These are phyloP conservation scores for Cyprinella venusta DNA, from an alignment of 2,797 vertebrate species.

Conservation along the genomic window DNA sequence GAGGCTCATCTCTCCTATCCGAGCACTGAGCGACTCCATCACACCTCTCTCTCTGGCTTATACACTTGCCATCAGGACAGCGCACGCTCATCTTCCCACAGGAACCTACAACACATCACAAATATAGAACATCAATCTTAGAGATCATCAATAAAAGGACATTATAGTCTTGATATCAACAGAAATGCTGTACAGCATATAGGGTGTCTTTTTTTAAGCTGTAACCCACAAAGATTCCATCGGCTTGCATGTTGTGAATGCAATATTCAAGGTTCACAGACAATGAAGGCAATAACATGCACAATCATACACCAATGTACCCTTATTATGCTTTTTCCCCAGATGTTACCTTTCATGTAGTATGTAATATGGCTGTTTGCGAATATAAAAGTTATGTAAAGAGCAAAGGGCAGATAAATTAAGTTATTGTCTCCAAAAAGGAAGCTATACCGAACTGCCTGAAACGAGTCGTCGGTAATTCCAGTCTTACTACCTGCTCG, in stretches of 20 bases:
- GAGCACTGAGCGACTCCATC: slow-evolving; percentile 79
- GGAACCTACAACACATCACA: slow-evolving; percentile 54
- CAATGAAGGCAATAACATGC: neutral
- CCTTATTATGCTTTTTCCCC: neutral
- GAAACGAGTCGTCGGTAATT: no score
- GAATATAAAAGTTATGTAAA: no score
- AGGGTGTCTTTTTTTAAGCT: neutral
- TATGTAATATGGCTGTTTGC: neutral
- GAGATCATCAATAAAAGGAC: neutral
- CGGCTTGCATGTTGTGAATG: neutral
- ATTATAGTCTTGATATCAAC: neutral
- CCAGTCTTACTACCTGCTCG: neutral
- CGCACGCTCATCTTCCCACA: slow-evolving; percentile 65
- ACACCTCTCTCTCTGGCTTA: slow-evolving; percentile 79
- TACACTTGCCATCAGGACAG: slow-evolving; percentile 82
- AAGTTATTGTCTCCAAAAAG: neutral
- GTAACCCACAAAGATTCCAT: neutral
- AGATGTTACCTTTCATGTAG: neutral
- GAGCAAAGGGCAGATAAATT: neutral
- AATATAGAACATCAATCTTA: neutral
- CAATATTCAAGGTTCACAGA: neutral
- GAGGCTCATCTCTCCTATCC: slow-evolving; percentile 85
- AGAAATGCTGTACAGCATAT: neutral
- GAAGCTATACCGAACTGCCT: neutral
- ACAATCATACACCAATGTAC: neutral